A percentile compares a stretch with the other conserved stretches of the same genome.
phyloP scores from a whole-genome alignment of 2,797 vertebrate species.

The Florisuga fusca region DNA sequence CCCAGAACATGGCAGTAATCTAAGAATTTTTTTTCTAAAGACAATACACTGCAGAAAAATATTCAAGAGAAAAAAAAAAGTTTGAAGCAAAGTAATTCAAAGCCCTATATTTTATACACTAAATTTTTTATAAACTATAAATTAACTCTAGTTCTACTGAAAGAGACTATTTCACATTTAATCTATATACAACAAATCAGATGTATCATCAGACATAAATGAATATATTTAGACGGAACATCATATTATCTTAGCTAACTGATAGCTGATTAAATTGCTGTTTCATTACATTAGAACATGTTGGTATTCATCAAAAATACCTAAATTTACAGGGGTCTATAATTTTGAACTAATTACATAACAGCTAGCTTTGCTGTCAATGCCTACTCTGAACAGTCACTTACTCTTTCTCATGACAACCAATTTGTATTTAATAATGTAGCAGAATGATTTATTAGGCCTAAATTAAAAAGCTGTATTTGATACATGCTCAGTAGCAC shows the following conservation, averaged over 20 bases:
- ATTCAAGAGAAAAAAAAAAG: neutral
- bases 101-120: neutral
- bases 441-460: slow-evolving; percentile 47
- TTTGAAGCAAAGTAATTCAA: neutral
- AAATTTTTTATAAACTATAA: neutral
- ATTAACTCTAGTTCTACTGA: slow-evolving; percentile 17
- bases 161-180: neutral
- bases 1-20: neutral
- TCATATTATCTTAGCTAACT: slow-evolving; percentile 50
- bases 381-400: slow-evolving; percentile 36
- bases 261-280: slow-evolving; percentile 28
- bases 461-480: slow-evolving; percentile 49
- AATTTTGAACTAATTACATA: slow-evolving; percentile 70
- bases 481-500: slow-evolving; percentile 18
- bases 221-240: slow-evolving; percentile 55
- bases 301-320: slow-evolving; percentile 25
- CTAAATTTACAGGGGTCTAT: slow-evolving; percentile 39
- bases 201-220: slow-evolving; percentile 39
- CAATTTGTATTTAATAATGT: slow-evolving; percentile 67
- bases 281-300: slow-evolving; percentile 29
- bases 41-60: neutral
- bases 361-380: slow-evolving; percentile 46
- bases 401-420: slow-evolving; percentile 66
- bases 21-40: neutral
- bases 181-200: slow-evolving; percentile 34